Percentiles rank a stretch among this genome's conserved stretches.
These are phyloP conservation scores for Prosapia bicincta DNA, from an alignment of 2,888 invertebrate genomes.

Conservation along the genomic window DNA sequence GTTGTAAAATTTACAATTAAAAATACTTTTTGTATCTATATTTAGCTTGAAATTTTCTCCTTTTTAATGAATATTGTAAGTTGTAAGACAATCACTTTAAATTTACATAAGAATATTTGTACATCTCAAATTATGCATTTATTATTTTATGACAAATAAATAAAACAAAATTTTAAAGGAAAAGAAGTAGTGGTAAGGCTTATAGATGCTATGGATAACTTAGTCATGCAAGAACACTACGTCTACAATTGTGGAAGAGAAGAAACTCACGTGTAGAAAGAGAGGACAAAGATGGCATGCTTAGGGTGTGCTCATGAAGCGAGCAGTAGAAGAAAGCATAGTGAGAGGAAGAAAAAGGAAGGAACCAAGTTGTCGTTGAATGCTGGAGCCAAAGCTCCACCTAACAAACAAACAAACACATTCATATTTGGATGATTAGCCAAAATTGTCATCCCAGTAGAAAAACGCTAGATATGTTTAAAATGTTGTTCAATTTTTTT, in stretches of 20 bases:
- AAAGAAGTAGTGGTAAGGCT: too few species aligned
- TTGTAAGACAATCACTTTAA: too few species aligned
- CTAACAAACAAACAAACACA: not conserved
- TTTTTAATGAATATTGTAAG: too few species aligned
- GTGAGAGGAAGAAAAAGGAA: conserved; percentile 15
- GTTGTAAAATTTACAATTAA: too few species aligned
- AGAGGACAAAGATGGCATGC: conserved; percentile 3
- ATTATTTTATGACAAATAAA: too few species aligned
- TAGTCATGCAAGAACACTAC: not conserved
- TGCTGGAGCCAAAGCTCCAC: not conserved
- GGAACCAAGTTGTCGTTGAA: not conserved
- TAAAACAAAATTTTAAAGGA: too few species aligned
- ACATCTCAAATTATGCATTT: too few species aligned
- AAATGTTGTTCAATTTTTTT: too few species aligned
- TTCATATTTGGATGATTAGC: not conserved
- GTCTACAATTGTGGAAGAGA: not conserved
- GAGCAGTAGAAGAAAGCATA: conserved; percentile 14
- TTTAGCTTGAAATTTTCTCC: too few species aligned
- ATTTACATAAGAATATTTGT: too few species aligned
- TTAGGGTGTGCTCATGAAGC: conserved; percentile 10
- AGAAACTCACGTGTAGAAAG: conserved; percentile 7
- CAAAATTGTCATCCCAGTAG: not conserved
- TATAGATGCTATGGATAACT: not conserved
- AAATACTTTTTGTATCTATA: too few species aligned
- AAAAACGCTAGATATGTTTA: not conserved